Percentiles rank a stretch among this genome's conserved stretches.
Evolutionary conservation across 1,140 invertebrate genomes (phyloP).

Genomic region (Aleiodes sp.): DNA sequence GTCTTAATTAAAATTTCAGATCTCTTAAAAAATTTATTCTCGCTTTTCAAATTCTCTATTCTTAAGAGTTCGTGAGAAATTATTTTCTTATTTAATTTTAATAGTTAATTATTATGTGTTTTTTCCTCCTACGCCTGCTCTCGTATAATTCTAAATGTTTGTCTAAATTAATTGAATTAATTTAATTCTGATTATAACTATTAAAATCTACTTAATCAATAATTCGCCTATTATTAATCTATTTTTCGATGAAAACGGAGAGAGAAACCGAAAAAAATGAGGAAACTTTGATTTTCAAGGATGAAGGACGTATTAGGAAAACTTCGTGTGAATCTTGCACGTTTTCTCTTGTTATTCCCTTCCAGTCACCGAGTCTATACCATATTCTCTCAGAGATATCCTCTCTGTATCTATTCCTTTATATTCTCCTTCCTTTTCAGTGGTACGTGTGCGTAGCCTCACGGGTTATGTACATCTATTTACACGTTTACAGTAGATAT

Average conservation of each 20-base stretch:
- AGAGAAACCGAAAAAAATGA: slow-evolving; percentile 15
- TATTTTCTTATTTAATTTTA: background rate
- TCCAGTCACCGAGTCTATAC: background rate
- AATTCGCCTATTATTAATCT: background rate
- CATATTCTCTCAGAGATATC: background rate
- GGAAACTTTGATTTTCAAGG: slow-evolving; percentile 17
- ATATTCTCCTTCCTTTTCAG: background rate
- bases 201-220: background rate
- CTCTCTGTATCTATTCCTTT: background rate
- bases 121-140: slow-evolving; percentile 30
- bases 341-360: slow-evolving; percentile 15
- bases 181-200: background rate
- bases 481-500: slow-evolving; percentile 40
- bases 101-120: slow-evolving; percentile 7
- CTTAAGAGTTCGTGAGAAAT: too few species aligned
- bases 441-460: slow-evolving; percentile 11
- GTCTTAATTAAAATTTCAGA: background rate
- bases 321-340: slow-evolving; percentile 4
- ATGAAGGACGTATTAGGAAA: slow-evolving; percentile 17
- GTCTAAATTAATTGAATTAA: background rate
- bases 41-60: too few species aligned
- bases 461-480: slow-evolving; percentile 50
- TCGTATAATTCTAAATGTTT: slow-evolving; percentile 23
- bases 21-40: background rate
- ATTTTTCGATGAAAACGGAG: background rate